Conservation (phyloP, 2,888 invertebrate species). For the Heliconius ethilla region DNA sequence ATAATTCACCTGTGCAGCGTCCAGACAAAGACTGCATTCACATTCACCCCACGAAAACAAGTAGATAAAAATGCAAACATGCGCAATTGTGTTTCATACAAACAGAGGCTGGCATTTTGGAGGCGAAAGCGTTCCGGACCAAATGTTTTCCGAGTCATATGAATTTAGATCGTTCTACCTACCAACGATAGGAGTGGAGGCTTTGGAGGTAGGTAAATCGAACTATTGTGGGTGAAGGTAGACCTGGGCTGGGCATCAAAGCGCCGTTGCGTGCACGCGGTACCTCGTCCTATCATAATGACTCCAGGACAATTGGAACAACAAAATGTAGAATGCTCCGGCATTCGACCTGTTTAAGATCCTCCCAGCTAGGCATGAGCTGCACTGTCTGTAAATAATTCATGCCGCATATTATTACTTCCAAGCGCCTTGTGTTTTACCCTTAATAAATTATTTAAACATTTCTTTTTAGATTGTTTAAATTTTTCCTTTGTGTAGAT, state of each 20-base stretch:
- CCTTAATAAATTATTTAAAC: conserved; percentile 40
- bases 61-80: conserved; percentile 80
- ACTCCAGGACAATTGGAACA: conserved; percentile 38
- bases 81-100: conserved; percentile 78
- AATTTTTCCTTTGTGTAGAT: conserved; percentile 1
- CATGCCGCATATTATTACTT: conserved; percentile 44
- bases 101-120: conserved; percentile 61
- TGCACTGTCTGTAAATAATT: conserved; percentile 45
- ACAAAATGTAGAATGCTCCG: conserved; percentile 36
- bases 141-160: conserved; percentile 77
- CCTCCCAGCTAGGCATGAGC: conserved; percentile 40
- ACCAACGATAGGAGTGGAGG: conserved; percentile 56
- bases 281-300: conserved; percentile 39
- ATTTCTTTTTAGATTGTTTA: conserved; percentile 13
- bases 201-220: conserved; percentile 70
- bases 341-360: conserved; percentile 41
- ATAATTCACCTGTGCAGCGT: conserved; percentile 69
- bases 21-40: conserved; percentile 75
- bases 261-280: conserved; percentile 55
- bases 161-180: conserved; percentile 71
- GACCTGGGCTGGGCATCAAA: conserved; percentile 48
- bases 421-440: conserved; percentile 41
- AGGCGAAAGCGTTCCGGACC: conserved; percentile 66
- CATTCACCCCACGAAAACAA: conserved; percentile 79
- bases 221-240: conserved; percentile 64